Percentiles rank a stretch among this genome's conserved stretches.
Conservation (phyloP, 1,140 invertebrate genomes). For the Saccostrea echinata region DNA sequence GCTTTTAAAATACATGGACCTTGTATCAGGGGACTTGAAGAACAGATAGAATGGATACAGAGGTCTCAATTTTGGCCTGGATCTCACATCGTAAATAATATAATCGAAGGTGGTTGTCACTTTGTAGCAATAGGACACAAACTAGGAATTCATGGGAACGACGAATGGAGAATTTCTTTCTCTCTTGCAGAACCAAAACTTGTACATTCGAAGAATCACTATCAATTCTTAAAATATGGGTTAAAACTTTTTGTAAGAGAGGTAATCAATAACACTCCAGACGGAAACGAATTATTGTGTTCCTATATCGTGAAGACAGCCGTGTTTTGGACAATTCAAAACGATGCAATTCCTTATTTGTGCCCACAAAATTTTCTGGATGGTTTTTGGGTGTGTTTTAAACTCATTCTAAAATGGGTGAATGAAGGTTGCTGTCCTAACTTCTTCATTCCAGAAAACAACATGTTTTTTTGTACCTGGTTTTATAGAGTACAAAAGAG, state of each 20-base stretch:
- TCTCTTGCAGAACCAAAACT: conserved; percentile 30
- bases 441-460: too few species aligned
- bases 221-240: too few species aligned
- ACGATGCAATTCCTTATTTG: neutral
- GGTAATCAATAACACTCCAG: neutral
- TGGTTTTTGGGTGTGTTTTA: conserved; percentile 40
- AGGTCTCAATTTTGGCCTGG: neutral
- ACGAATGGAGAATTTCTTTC: conserved; percentile 47
- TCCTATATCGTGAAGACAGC: neutral
- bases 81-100: neutral
- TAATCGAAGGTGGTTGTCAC: too few species aligned
- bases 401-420: conserved; percentile 24
- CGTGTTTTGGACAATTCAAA: conserved; percentile 24
- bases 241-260: neutral
- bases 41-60: neutral
- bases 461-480: neutral
- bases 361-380: neutral
- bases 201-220: conserved; percentile 31
- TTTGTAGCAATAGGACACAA: neutral
- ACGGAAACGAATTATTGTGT: neutral
- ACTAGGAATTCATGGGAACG: neutral
- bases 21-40: neutral
- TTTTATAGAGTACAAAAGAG: neutral
- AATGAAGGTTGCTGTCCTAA: conserved; percentile 2
- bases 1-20: neutral